Percentiles rank a stretch among this genome's conserved stretches.
phyloP scores from a whole-genome alignment of 2,797 vertebrate genomes.

The Carduelis carduelis region DNA sequence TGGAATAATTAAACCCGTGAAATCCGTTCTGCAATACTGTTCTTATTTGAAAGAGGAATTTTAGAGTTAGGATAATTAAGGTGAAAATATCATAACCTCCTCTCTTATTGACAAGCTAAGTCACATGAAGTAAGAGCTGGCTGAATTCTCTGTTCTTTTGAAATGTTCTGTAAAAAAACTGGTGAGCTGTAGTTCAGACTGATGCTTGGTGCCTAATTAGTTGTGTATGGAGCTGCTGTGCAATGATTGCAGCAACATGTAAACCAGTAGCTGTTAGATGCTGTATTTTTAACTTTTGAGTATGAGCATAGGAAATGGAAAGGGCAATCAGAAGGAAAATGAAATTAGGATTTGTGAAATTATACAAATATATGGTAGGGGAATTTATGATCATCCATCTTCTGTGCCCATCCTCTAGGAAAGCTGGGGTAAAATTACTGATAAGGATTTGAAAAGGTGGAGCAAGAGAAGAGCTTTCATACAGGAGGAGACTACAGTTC shows the following conservation, averaged over 20 bases:
- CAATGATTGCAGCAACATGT: not conserved
- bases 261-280: not conserved
- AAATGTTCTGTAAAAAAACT: not conserved
- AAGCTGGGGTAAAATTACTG: not conserved
- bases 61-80: conserved; percentile 15
- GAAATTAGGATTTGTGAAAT: not conserved
- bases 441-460: not conserved
- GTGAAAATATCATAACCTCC: not conserved
- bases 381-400: not conserved
- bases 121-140: not conserved
- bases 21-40: not conserved
- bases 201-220: not conserved
- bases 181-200: not conserved
- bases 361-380: not conserved
- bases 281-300: not conserved
- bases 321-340: not conserved
- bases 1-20: conserved; percentile 27
- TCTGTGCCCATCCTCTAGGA: not conserved
- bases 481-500: not conserved
- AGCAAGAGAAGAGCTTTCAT: not conserved
- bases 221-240: not conserved
- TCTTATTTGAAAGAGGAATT: not conserved
- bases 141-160: not conserved
- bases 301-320: not conserved
- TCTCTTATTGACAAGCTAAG: conserved; percentile 25